These are phyloP conservation scores for Avahi laniger DNA, from an alignment of 2,797 vertebrate genomes.

Conservation along the genomic window DNA sequence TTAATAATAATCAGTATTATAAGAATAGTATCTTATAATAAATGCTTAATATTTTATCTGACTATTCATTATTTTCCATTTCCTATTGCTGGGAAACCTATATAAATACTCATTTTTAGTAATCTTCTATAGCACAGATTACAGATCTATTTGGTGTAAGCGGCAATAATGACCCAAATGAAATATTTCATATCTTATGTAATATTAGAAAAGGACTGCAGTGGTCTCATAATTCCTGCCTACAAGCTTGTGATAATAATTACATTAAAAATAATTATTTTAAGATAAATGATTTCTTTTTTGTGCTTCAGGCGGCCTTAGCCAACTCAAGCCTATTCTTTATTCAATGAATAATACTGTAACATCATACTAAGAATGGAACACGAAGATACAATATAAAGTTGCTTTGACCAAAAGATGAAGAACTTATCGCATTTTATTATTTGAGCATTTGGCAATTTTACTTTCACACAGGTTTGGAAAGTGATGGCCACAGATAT, in stretches of 20 bases:
- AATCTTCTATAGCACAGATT: constrained; percentile 35
- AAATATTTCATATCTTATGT: constrained; percentile 20
- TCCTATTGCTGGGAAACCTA: not conserved
- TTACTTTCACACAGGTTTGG: constrained; percentile 79
- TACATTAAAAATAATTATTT: constrained; percentile 31
- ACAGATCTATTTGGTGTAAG: constrained; percentile 26
- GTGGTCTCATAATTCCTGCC: not conserved
- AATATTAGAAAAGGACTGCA: constrained; percentile 10
- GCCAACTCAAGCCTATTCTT: not conserved
- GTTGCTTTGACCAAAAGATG: constrained; percentile 65
- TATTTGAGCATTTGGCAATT: constrained; percentile 76
- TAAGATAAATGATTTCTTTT: constrained; percentile 23
- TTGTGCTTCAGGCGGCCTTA: not conserved
- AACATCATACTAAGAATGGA: constrained; percentile 26
- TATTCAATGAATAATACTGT: constrained; percentile 24
- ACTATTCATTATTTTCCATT: not conserved
- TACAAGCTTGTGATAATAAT: constrained; percentile 4
- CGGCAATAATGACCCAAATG: constrained; percentile 35
- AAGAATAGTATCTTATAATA: not conserved
- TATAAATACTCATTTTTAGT: not conserved
- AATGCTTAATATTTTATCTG: not conserved
- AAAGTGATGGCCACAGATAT: constrained; percentile 74
- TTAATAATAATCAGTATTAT: not conserved
- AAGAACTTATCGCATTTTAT: constrained; percentile 78
- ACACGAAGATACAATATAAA: not conserved